phyloP scores from a whole-genome alignment of 1,140 invertebrate species.

The Drosophila funebris region DNA sequence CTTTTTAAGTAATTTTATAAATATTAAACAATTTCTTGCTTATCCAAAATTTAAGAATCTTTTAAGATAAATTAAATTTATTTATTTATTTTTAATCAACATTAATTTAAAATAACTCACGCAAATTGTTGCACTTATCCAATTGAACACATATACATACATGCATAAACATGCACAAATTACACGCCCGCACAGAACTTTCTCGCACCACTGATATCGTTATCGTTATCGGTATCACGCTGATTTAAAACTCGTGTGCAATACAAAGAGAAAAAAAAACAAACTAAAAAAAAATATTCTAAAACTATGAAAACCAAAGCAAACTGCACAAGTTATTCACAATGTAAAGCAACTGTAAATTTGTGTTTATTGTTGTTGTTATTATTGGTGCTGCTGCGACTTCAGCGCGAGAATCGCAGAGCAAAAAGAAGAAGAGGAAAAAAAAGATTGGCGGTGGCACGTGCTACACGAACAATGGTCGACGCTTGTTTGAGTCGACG shows the following conservation, averaged over 20 bases:
- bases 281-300: neutral
- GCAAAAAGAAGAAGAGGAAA: neutral
- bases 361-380: slow-evolving; percentile 1
- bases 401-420: neutral
- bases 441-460: slow-evolving; percentile 45
- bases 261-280: neutral
- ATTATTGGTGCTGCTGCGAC: neutral
- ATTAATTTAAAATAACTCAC: too few relatives aligned
- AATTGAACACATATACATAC: too few relatives aligned
- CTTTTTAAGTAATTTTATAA: too few relatives aligned
- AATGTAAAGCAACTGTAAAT: slow-evolving; percentile 2
- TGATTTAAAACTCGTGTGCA: neutral
- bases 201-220: neutral
- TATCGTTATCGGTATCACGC: neutral
- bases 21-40: too few relatives aligned
- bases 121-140: too few relatives aligned
- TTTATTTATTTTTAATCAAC: neutral
- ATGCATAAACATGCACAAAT: neutral
- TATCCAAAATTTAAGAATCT: too few relatives aligned
- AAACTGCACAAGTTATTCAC: neutral
- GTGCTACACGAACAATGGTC: slow-evolving; percentile 75
- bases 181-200: neutral
- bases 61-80: too few relatives aligned
- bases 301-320: neutral
- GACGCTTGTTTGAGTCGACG: slow-evolving; percentile 65